phyloP scores from a whole-genome alignment of 1,140 invertebrate genomes.

The Drosophila ironensis region DNA sequence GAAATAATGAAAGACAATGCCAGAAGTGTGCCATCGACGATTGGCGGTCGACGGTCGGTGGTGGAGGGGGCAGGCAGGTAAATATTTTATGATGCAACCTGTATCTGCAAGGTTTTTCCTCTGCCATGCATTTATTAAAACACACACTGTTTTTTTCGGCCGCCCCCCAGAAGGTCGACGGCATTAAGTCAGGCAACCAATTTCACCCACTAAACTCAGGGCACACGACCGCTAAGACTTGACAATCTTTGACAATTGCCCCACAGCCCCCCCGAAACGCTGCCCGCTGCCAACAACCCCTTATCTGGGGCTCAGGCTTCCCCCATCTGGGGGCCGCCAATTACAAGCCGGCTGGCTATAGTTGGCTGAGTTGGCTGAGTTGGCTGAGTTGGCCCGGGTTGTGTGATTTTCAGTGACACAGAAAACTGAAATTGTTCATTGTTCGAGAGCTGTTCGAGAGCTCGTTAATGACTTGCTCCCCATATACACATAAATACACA shows the following conservation, averaged over 20 bases:
- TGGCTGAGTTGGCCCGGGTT: constrained; percentile 41
- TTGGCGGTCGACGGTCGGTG: too few species aligned
- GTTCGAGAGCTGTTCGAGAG: constrained; percentile 57
- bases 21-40: constrained; percentile 36
- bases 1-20: constrained; percentile 36
- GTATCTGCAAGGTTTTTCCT: constrained; percentile 42
- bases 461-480: constrained; percentile 62
- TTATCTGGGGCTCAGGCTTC: constrained; percentile 10
- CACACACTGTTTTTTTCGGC: not conserved
- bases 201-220: constrained; percentile 55
- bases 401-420: constrained; percentile 70
- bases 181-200: constrained; percentile 50
- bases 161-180: constrained; percentile 30
- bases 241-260: constrained; percentile 56
- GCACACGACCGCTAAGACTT: constrained; percentile 46
- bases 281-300: too few species aligned
- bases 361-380: constrained; percentile 48
- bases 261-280: not conserved
- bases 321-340: constrained; percentile 27
- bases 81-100: constrained; percentile 43
- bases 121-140: constrained; percentile 53
- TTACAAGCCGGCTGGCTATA: constrained; percentile 57
- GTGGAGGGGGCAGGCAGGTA: not conserved
- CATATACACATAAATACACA: constrained; percentile 33
- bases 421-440: constrained; percentile 71